Conservation (phyloP, 2,888 invertebrate species). For the Volucella inanis region DNA sequence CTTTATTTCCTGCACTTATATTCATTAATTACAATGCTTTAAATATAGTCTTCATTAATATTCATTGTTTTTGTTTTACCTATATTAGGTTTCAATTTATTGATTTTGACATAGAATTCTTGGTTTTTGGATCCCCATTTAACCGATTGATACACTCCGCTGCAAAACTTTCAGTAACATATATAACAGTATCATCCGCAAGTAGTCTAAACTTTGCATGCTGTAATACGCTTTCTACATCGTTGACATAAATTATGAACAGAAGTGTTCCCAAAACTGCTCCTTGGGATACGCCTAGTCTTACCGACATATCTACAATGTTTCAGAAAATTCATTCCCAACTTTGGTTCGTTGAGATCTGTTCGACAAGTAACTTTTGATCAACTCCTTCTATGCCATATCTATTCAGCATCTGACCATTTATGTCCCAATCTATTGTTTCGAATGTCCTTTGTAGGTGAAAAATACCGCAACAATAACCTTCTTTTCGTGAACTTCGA, state of each 20-base stretch:
- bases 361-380: constrained; percentile 1
- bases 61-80: too few relatives aligned
- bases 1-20: too few relatives aligned
- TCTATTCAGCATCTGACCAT: neutral
- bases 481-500: neutral
- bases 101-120: too few relatives aligned
- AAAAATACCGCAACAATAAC: neutral
- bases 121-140: too few relatives aligned
- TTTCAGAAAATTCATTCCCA: neutral
- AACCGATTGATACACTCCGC: too few relatives aligned
- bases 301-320: neutral
- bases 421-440: constrained; percentile 11
- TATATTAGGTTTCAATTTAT: too few relatives aligned
- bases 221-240: neutral
- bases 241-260: constrained; percentile 12
- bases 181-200: neutral
- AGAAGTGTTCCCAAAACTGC: neutral
- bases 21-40: too few relatives aligned
- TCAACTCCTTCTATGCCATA: constrained; percentile 9
- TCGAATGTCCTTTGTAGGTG: neutral
- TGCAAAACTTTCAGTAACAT: too few relatives aligned
- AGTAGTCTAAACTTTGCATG: neutral
- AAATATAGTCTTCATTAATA: too few relatives aligned
- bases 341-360: neutral
- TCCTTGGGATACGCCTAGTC: constrained; percentile 7